Evolutionary conservation across 1,140 invertebrate genomes (phyloP).

Genomic region (Drosophila cardini): DNA sequence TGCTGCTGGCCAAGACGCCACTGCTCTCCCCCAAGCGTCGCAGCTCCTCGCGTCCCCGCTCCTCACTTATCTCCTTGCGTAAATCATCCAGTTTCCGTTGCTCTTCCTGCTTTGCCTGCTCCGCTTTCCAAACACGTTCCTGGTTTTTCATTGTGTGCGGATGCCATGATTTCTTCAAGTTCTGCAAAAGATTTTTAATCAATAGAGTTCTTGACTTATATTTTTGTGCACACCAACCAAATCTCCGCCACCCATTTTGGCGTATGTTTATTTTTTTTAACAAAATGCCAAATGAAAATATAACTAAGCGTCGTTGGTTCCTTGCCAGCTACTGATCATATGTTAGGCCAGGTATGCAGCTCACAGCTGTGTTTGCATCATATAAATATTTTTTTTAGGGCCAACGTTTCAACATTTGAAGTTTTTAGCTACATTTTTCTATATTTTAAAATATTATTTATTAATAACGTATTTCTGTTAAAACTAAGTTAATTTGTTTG

Average conservation of each 20-base stretch:
- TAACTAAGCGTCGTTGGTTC: constrained; percentile 37
- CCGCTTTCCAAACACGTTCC: constrained; percentile 91
- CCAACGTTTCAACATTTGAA: too few relatives aligned
- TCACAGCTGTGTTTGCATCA: not conserved
- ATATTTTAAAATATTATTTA: not conserved
- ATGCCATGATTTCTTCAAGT: constrained; percentile 93
- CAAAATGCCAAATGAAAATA: constrained; percentile 19
- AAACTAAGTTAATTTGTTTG: too few relatives aligned
- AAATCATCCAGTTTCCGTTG: constrained; percentile 89
- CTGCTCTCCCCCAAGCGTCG: constrained; percentile 87
- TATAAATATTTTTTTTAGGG: too few relatives aligned
- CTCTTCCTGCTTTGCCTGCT: constrained; percentile 89
- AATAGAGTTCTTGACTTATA: not conserved
- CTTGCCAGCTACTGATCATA: constrained; percentile 35
- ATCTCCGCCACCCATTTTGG: constrained; percentile 86
- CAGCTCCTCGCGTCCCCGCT: constrained; percentile 88
- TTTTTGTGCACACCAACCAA: constrained; percentile 83
- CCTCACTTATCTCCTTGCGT: constrained; percentile 88
- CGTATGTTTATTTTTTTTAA: not conserved
- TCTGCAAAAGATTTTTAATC: constrained; percentile 84
- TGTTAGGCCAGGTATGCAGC: constrained; percentile 19
- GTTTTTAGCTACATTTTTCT: too few relatives aligned
- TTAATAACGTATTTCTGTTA: not conserved
- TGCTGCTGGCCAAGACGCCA: constrained; percentile 85
- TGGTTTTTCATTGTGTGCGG: constrained; percentile 92